These are phyloP conservation scores for Petrolisthes cinctipes DNA, from an alignment of 2,888 invertebrate genomes.

Conservation along the genomic window DNA sequence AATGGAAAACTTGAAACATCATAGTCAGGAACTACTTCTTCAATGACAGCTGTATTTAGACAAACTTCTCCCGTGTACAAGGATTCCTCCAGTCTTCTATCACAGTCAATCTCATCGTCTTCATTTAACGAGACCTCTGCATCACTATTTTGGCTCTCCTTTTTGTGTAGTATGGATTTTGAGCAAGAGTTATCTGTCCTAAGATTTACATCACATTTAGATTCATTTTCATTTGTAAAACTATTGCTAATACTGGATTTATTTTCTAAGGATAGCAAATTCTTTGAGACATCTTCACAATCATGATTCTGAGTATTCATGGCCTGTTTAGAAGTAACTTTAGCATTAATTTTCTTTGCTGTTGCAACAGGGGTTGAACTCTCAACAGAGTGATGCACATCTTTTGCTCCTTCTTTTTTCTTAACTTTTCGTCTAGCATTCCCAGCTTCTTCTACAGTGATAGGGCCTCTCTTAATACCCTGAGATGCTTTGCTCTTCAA, in stretches of 20 bases:
- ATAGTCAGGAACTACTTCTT: slow-evolving; percentile 48
- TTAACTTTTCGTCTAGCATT: slow-evolving; percentile 47
- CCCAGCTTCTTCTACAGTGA: slow-evolving; percentile 39
- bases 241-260: slow-evolving; percentile 13
- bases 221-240: slow-evolving; percentile 2
- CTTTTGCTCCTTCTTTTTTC: slow-evolving; percentile 38
- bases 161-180: not conserved
- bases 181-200: slow-evolving; percentile 6
- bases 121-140: slow-evolving; percentile 6
- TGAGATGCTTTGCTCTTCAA: slow-evolving; percentile 18
- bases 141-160: slow-evolving; percentile 3
- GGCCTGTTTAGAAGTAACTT: not conserved
- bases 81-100: slow-evolving; percentile 43
- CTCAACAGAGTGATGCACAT: not conserved
- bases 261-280: not conserved
- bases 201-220: not conserved
- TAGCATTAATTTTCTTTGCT: not conserved
- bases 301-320: slow-evolving; percentile 2
- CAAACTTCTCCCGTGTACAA: slow-evolving; percentile 45
- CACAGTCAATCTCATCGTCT: slow-evolving; percentile 8
- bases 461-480: slow-evolving; percentile 37
- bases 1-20: slow-evolving; percentile 19
- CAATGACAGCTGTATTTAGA: slow-evolving; percentile 45
- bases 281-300: not conserved
- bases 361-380: not conserved